Evolutionary conservation across 1,140 invertebrate genomes (phyloP), one percentile per base, ranked within the genome.

Genomic region (Colletes latitarsis): DNA sequence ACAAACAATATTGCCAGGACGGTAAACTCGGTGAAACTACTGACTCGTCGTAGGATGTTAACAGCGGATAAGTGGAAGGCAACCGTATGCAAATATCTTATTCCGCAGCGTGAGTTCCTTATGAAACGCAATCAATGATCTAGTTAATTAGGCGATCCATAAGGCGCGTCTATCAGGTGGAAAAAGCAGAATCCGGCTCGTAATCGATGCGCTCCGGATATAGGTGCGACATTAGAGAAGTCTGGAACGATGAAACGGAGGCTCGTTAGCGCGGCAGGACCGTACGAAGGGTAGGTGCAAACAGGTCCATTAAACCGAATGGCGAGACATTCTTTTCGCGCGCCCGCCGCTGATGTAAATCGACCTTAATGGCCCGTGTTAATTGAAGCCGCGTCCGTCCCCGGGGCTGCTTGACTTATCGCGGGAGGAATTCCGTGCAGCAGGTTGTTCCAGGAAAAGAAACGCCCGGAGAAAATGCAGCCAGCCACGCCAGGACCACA

Each of bases 251-350:
- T 41, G 52, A 43, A 30, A 15, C 5, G n/a, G 52, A 30, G 21
- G 46, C 86, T 87, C 78, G 82, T 87, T 87, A 87, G 63, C 53
- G 62, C 46, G 21, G 70, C 82, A 84, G 67, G 60, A 52, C 41
- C 60, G 41, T 84, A 82, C 64, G 79, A 84, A 82, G 84, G 74
- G 74, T 87, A 86, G 79, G 86, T 84, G 86, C 86, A 87, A 88
- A 88, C 82, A 87, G 85, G 82, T 87, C 85, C 86, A 88, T 88
- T 87, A 88, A 81, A 63, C 46, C 52, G 82, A 83, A 87, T 77
- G 78, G 82, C 71, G 82, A 71, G 80, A 87, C 82, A 87, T 87
- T 87, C 85, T 87, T 87, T 87, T 87, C 82, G 78, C 78, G 82
- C 82, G 72, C 67, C 19, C 41, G 71, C 78, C 55, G 68, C 84